Evolutionary conservation across 2,113 vertebrate genomes (phyloP).

Genomic region (Vanacampus margaritifer): DNA sequence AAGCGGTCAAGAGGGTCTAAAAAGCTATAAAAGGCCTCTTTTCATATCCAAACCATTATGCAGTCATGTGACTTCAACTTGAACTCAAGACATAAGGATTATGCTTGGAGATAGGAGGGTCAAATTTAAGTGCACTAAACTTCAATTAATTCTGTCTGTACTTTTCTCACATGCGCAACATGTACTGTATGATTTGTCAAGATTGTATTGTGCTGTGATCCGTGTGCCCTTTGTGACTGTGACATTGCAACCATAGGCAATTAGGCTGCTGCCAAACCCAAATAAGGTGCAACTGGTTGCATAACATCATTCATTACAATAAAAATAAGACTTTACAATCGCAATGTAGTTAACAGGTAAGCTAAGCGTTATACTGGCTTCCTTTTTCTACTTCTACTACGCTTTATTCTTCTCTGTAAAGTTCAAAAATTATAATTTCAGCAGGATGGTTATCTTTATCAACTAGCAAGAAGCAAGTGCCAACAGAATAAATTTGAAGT

Average conservation of each 20-base stretch:
- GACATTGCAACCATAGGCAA: too few relatives aligned
- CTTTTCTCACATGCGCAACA: too few relatives aligned
- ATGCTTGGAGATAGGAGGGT: background rate
- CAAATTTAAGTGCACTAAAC: background rate
- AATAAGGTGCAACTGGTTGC: too few relatives aligned
- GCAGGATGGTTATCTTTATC: background rate
- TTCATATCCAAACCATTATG: constrained; percentile 22
- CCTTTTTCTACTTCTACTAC: background rate
- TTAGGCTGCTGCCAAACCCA: too few relatives aligned
- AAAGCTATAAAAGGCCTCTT: constrained; percentile 24
- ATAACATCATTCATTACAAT: too few relatives aligned
- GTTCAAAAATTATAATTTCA: background rate
- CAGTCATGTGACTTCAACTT: constrained; percentile 18
- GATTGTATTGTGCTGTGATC: too few relatives aligned
- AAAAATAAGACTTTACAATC: too few relatives aligned
- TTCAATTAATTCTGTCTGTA: background rate
- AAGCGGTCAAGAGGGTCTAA: constrained; percentile 51
- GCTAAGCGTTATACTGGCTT: background rate
- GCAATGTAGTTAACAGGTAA: too few relatives aligned
- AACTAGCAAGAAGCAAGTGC: background rate
- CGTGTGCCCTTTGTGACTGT: too few relatives aligned
- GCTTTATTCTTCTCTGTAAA: background rate
- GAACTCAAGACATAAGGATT: background rate
- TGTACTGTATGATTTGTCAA: too few relatives aligned
- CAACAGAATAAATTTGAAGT: background rate